Evolutionary conservation across 35 echinoderm and acorn worm species (phyloP).

Genomic region (Apostichopus californicus): DNA sequence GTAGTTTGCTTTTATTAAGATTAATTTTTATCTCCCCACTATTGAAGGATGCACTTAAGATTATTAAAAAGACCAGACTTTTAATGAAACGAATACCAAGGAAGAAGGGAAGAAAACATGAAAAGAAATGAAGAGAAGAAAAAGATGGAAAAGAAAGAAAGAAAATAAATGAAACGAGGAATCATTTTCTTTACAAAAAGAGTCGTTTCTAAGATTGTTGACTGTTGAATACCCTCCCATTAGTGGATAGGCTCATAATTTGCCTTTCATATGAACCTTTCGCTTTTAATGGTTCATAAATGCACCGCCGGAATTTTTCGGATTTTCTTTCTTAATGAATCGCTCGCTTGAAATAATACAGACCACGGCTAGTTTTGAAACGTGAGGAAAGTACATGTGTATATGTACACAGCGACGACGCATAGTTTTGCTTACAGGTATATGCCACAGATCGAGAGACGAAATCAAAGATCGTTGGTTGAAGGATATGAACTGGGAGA

Average conservation of each 20-base stretch:
- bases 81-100: background rate
- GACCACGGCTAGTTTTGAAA: background rate
- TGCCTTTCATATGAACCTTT: background rate
- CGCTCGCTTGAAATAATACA: background rate
- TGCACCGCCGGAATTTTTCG: background rate
- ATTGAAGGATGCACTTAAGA: conserved; percentile 40
- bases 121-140: background rate
- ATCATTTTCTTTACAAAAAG: no score
- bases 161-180: background rate
- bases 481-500: no score
- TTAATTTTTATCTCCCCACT: conserved; percentile 39
- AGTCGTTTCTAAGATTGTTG: background rate
- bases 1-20: conserved; percentile 47
- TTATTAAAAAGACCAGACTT: conserved; percentile 34
- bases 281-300: conserved; percentile 37
- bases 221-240: background rate
- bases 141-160: background rate
- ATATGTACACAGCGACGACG: no score
- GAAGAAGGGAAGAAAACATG: background rate
- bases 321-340: background rate
- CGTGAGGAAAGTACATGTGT: no score
- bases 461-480: no score
- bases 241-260: conserved; percentile 19
- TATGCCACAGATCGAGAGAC: no score
- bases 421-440: no score